Base-by-base conservation (phyloP, 1,140 invertebrate species). In the Saccostrea glomerata region DNA sequence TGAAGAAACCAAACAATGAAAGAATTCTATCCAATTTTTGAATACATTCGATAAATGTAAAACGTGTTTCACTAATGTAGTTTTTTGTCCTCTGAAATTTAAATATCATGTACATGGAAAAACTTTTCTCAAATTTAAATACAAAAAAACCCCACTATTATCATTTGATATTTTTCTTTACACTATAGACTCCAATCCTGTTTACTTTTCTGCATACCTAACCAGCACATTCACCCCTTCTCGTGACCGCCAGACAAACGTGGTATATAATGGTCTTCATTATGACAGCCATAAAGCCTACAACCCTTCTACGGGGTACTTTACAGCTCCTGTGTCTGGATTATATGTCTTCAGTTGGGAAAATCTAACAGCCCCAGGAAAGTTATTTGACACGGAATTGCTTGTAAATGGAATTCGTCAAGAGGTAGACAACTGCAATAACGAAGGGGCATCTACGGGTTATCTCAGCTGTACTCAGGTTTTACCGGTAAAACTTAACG, bases 341-440 rank as follows among this genome's bases (percentile, higher is more conserved):
- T n/a, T 63, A 63, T 63, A 63, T 17, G 58, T 63, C 58, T 63
- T 63, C 15, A 63, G 58, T 63, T 63, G 58, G 58, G 58, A 63
- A 17, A 63, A 63, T 63, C n/a, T 63, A 17, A 63, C 58, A 17
- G 58, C 58, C 6, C 58, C 58, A 0, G 58, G 58, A 20, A 63
- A 63, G 17, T 15, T 20, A 2, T 63, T 63, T 63, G 58, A 63
- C 7, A 63, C 58, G 17, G 58, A 20, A 63, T 63, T 63, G 58
- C 58, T 63, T n/a, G 58, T 63, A 20, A 63, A 63, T 63, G 58
- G 58, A 20, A 20, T 63, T 20, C 1, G 15, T n/a, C 13, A 20
- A 20, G 58, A 63, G 15, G 0, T 17, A n/a, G 58, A 63, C 17
- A 63, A 63, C 58, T 63, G 58, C 15, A 63, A 63, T n/a, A 63